Evolutionary conservation across 2,113 vertebrate species (phyloP).

Genomic region (Telmatochromis sp.): DNA sequence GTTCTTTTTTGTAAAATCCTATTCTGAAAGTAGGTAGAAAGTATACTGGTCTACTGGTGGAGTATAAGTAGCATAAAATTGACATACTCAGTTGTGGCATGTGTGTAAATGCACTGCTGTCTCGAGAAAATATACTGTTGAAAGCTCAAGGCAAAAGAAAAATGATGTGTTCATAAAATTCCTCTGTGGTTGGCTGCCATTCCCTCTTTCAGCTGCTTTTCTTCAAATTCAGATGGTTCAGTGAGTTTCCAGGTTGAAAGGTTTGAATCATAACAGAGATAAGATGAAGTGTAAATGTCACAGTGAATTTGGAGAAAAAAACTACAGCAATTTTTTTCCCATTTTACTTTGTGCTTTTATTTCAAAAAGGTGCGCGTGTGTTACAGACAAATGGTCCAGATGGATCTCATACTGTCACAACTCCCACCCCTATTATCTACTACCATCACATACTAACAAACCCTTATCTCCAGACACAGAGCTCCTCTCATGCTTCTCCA

Average conservation of each 20-base stretch:
- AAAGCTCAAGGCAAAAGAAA: not conserved
- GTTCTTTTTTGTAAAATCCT: not conserved
- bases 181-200: constrained; percentile 10
- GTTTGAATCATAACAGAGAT: constrained; percentile 19
- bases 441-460: not conserved
- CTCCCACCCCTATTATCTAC: not conserved
- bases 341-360: not conserved
- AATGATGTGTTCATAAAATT: not conserved
- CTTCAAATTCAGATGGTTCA: not conserved
- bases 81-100: not conserved
- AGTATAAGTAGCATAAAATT: not conserved
- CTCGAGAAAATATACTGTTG: not conserved
- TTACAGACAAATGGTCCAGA: constrained; percentile 15
- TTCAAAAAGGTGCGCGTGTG: not conserved
- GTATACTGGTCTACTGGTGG: not conserved
- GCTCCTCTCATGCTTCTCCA: not conserved
- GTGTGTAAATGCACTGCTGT: not conserved
- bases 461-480: constrained; percentile 8
- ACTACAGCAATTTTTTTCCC: not conserved
- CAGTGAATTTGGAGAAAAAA: not conserved
- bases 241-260: constrained; percentile 2
- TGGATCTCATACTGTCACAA: not conserved
- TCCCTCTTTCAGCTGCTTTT: not conserved
- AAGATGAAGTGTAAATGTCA: not conserved
- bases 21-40: not conserved